phyloP scores from a whole-genome alignment of 2,797 vertebrate genomes.

The Cyclopterus lumpus region DNA sequence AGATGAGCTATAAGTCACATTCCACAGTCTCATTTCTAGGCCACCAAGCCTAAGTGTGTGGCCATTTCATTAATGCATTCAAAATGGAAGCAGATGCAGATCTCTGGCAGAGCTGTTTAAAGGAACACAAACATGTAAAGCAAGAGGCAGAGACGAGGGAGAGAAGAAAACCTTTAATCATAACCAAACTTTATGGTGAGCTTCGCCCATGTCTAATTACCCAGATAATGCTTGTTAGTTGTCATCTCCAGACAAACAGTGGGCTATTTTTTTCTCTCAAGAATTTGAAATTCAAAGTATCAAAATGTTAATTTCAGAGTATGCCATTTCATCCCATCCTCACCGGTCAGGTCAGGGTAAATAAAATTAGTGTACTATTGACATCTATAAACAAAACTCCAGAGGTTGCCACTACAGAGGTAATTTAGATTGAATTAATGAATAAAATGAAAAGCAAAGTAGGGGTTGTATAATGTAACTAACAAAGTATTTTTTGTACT shows the following conservation, averaged over 20 bases:
- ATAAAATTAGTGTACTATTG: slow-evolving; percentile 19
- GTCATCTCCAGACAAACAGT: slow-evolving; percentile 79
- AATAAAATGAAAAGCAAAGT: slow-evolving; percentile 21
- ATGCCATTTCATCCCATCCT: slow-evolving; percentile 17
- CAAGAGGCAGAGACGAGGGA: slow-evolving; percentile 5
- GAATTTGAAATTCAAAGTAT: slow-evolving; percentile 75
- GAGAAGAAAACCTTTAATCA: slow-evolving; percentile 65
- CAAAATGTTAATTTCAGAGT: slow-evolving; percentile 61
- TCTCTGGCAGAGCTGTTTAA: slow-evolving; percentile 50
- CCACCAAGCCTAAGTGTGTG: slow-evolving; percentile 36
- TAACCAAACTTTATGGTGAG: slow-evolving; percentile 61
- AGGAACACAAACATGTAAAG: slow-evolving; percentile 36
- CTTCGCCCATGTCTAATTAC: slow-evolving; percentile 74
- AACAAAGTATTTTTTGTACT: slow-evolving; percentile 30
- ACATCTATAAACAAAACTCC: slow-evolving; percentile 18
- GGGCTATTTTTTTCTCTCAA: slow-evolving; percentile 36
- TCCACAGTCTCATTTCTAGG: slow-evolving; percentile 55
- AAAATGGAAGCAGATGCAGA: slow-evolving; percentile 60
- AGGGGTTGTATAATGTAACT: slow-evolving; percentile 32
- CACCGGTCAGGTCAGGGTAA: slow-evolving; percentile 14
- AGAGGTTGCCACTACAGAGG: slow-evolving; percentile 2
- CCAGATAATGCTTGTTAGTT: slow-evolving; percentile 75
- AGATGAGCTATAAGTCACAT: slow-evolving; percentile 57
- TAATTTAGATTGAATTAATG: slow-evolving; percentile 41
- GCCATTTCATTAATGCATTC: slow-evolving; percentile 54